Conservation (phyloP, 1,140 invertebrate genomes). For the Limonius californicus region DNA sequence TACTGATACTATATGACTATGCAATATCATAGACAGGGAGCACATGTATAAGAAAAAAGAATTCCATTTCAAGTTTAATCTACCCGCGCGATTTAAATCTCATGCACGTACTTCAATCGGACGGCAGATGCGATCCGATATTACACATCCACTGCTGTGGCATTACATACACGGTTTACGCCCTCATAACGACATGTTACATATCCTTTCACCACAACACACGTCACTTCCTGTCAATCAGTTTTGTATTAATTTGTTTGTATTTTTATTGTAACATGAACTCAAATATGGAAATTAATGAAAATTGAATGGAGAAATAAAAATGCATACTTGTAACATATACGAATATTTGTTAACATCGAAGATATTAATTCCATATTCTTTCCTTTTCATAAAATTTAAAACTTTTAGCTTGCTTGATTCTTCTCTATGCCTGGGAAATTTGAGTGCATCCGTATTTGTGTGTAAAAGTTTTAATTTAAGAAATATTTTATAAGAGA, state of each 20-base stretch:
- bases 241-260: slow-evolving; percentile 9
- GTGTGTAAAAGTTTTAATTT: too few relatives aligned
- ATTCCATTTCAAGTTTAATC: slow-evolving; percentile 41
- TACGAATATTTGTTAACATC: too few relatives aligned
- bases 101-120: slow-evolving; percentile 41
- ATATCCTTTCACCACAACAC: neutral
- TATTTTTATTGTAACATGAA: too few relatives aligned
- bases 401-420: too few relatives aligned
- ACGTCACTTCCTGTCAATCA: slow-evolving; percentile 26
- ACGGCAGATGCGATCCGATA: slow-evolving; percentile 40
- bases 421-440: too few relatives aligned
- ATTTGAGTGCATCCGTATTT: too few relatives aligned
- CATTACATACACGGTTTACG: slow-evolving; percentile 42
- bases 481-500: too few relatives aligned
- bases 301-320: too few relatives aligned
- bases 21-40: slow-evolving; percentile 37
- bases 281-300: too few relatives aligned
- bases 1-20: slow-evolving; percentile 25
- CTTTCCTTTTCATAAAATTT: too few relatives aligned
- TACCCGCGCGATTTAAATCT: slow-evolving; percentile 41
- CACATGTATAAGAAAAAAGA: slow-evolving; percentile 39
- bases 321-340: too few relatives aligned
- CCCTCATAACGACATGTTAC: slow-evolving; percentile 33
- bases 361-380: too few relatives aligned
- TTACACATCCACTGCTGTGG: slow-evolving; percentile 30